Evolutionary conservation across 2,888 invertebrate species (phyloP).

Genomic region (Entomobrya proxima): DNA sequence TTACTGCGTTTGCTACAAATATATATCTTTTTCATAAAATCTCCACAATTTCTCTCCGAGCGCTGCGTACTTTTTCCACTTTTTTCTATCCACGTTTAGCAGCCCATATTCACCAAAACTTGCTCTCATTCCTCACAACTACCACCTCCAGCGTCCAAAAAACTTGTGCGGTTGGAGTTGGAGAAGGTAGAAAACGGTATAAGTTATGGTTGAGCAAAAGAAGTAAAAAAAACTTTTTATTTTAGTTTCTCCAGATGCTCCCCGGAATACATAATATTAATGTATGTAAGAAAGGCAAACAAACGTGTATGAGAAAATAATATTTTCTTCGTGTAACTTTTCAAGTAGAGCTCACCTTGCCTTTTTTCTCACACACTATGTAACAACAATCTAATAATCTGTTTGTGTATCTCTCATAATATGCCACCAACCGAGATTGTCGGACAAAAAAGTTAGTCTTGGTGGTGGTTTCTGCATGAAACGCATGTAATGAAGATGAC

Average conservation of each 20-base stretch:
- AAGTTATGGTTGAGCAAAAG: background rate
- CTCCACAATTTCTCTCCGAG: slow-evolving; percentile 26
- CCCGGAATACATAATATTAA: slow-evolving; percentile 42
- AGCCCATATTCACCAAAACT: background rate
- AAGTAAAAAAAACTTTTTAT: slow-evolving; percentile 31
- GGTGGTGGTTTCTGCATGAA: background rate
- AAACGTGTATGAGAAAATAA: background rate
- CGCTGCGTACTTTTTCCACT: background rate
- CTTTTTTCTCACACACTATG: background rate
- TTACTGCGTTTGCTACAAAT: slow-evolving; percentile 41
- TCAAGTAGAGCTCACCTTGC: background rate
- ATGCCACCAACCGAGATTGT: slow-evolving; percentile 13
- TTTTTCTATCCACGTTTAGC: background rate
- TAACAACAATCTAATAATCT: background rate
- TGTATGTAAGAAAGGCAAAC: background rate
- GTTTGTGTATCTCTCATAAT: background rate
- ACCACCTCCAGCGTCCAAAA: background rate
- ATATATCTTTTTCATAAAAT: slow-evolving; percentile 47
- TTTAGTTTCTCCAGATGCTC: slow-evolving; percentile 59
- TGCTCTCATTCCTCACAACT: background rate
- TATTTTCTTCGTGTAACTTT: background rate
- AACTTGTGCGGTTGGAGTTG: slow-evolving; percentile 2
- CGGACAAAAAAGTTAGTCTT: background rate
- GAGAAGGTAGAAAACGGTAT: background rate
- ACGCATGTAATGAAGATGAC: slow-evolving; percentile 53